Evolutionary conservation across 2,888 invertebrate species (phyloP).

Genomic region (Hydrotaea cyrtoneurina): DNA sequence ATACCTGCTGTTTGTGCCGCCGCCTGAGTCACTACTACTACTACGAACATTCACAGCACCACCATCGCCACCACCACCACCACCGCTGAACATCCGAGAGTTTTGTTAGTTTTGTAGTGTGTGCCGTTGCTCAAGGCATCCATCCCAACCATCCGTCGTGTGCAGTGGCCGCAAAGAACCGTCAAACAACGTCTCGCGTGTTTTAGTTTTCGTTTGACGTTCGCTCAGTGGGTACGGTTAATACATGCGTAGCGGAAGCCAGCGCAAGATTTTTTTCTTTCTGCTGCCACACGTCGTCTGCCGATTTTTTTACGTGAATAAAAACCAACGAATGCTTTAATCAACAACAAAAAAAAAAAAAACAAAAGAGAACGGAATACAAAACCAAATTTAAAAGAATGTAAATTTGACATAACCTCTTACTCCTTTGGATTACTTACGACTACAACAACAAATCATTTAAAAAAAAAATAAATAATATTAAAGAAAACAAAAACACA

Average conservation of each 20-base stretch:
- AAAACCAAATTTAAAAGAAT: neutral
- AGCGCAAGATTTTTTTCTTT: neutral
- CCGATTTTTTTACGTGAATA: constrained; percentile 22
- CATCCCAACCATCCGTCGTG: constrained; percentile 60
- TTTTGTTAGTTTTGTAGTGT: constrained; percentile 65
- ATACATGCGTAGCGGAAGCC: constrained; percentile 63
- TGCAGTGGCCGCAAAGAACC: constrained; percentile 29
- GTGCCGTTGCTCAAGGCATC: constrained; percentile 64
- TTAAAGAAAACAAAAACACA: neutral
- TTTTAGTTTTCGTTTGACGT: constrained; percentile 70
- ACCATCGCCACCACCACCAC: constrained; percentile 24
- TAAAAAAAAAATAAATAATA: neutral
- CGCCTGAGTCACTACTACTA: neutral
- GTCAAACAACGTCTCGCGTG: constrained; percentile 47
- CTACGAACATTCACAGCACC: constrained; percentile 1
- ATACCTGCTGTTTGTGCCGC: constrained; percentile 54
- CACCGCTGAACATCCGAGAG: constrained; percentile 25
- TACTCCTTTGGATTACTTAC: neutral
- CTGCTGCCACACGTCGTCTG: neutral
- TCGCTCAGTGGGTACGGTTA: constrained; percentile 69
- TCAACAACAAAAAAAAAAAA: neutral
- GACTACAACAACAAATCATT: neutral
- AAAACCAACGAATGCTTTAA: constrained; percentile 2
- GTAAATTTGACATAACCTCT: neutral
- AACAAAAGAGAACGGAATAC: neutral